Percentiles rank a stretch among this genome's conserved stretches.
Evolutionary conservation across 2,113 vertebrate species (phyloP).

Genomic region (Empidonax traillii): DNA sequence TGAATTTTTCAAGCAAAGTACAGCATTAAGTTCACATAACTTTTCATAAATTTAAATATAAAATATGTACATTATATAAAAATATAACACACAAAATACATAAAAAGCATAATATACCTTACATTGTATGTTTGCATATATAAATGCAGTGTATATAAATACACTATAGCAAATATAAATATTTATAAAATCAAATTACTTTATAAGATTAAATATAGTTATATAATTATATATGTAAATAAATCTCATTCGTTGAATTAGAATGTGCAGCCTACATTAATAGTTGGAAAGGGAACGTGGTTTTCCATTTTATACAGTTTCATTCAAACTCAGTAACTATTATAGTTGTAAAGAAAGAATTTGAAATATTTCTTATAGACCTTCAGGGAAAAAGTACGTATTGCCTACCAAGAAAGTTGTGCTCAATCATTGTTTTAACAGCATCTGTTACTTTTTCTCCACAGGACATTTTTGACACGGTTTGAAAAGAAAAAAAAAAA

Average conservation of each 20-base stretch:
- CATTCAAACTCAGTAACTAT: not conserved
- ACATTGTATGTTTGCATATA: not conserved
- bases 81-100: not conserved
- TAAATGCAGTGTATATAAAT: not conserved
- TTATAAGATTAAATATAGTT: constrained; percentile 40
- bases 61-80: not conserved
- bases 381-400: not conserved
- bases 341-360: not conserved
- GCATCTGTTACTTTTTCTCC: not conserved
- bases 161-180: not conserved
- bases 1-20: not conserved
- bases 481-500: not conserved
- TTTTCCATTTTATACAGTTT: not conserved
- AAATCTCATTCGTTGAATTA: constrained; percentile 31
- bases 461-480: not conserved
- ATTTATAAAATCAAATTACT: constrained; percentile 35
- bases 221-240: constrained; percentile 48
- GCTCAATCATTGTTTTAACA: not conserved
- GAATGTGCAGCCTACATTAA: not conserved
- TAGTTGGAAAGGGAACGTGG: not conserved
- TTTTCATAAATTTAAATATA: not conserved
- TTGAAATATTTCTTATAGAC: not conserved
- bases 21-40: not conserved
- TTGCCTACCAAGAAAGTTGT: not conserved
- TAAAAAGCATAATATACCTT: not conserved